A percentile compares a stretch with the other conserved stretches of the same genome.
Conservation (phyloP, 2,888 invertebrate species). For the Epinotia ramella region DNA sequence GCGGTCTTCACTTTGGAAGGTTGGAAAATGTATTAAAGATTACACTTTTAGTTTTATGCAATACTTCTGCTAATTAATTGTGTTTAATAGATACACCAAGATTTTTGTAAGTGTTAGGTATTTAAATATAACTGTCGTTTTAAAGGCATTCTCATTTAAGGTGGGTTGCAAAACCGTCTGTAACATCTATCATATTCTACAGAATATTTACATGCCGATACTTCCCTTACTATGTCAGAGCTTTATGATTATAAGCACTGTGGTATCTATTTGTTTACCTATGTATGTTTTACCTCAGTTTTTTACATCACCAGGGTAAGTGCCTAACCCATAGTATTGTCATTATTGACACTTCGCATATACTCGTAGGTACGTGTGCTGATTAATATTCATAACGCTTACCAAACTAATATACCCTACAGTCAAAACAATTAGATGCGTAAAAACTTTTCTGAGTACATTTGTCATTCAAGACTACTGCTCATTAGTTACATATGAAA, state of each 20-base stretch:
- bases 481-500: conserved; percentile 18
- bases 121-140: neutral
- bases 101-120: neutral
- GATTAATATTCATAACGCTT: conserved; percentile 32
- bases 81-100: neutral
- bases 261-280: neutral
- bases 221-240: too few relatives aligned
- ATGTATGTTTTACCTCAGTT: neutral
- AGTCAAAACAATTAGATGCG: conserved; percentile 39
- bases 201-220: too few relatives aligned
- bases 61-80: neutral
- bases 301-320: conserved; percentile 5
- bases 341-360: conserved; percentile 14
- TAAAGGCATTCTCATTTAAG: too few relatives aligned
- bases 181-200: too few relatives aligned
- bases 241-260: too few relatives aligned
- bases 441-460: conserved; percentile 38
- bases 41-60: neutral
- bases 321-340: conserved; percentile 9
- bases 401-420: conserved; percentile 31
- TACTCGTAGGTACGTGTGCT: neutral
- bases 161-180: too few relatives aligned
- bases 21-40: conserved; percentile 9
- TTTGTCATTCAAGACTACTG: conserved; percentile 26
- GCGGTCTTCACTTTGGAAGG: conserved; percentile 27